Conservation (phyloP, 2,888 invertebrate genomes). For the Drosophila melanosoma region DNA sequence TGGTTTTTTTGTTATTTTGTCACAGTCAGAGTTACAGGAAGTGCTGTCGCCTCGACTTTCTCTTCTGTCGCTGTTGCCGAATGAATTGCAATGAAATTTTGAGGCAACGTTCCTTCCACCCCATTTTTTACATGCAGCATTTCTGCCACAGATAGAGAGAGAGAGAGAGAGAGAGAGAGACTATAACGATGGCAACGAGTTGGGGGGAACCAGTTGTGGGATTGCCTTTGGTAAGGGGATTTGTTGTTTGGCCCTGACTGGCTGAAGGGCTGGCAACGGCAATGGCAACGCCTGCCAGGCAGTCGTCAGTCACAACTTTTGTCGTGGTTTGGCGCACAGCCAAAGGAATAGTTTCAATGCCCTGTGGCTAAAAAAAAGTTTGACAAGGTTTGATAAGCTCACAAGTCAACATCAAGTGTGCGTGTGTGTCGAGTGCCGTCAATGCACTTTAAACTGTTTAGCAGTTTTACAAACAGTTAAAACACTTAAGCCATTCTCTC, state of each 20-base stretch:
- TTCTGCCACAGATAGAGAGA: conserved; percentile 29
- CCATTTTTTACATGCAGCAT: conserved; percentile 20
- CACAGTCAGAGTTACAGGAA: conserved; percentile 72
- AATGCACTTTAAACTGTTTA: neutral
- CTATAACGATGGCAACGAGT: conserved; percentile 65
- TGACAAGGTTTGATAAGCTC: conserved; percentile 27
- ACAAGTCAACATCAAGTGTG: conserved; percentile 5
- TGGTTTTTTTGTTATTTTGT: conserved; percentile 55
- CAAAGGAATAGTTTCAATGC: conserved; percentile 61
- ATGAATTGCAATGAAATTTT: conserved; percentile 81
- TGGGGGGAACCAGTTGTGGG: conserved; percentile 29
- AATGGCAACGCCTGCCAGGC: conserved; percentile 68
- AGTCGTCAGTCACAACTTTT: conserved; percentile 80
- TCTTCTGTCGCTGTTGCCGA: conserved; percentile 60
- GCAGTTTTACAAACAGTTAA: neutral
- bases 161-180: conserved; percentile 30
- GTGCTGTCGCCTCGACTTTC: conserved; percentile 53
- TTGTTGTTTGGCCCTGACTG: conserved; percentile 35
- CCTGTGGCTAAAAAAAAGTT: conserved; percentile 21
- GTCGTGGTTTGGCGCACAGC: conserved; percentile 75
- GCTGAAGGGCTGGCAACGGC: conserved; percentile 34
- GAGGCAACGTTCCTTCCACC: conserved; percentile 56
- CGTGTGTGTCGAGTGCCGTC: neutral
- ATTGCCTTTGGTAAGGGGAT: conserved; percentile 29
- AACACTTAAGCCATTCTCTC: neutral